Base-by-base conservation (phyloP, 2,113 vertebrate genomes). In the Gasterosteus aculeatus region DNA sequence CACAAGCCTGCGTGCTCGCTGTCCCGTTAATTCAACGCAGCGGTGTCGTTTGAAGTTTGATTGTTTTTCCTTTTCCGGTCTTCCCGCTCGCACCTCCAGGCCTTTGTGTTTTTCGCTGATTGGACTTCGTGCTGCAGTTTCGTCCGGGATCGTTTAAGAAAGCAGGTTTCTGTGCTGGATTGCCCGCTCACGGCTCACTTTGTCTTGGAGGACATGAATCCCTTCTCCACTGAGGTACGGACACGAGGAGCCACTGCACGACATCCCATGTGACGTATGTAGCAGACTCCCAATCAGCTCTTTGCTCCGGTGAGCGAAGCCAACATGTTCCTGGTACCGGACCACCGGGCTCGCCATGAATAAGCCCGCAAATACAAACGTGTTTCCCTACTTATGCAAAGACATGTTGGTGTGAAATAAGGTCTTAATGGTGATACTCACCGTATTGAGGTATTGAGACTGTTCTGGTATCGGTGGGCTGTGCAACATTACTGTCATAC, bases 31-130 rank as follows among this genome's bases (percentile, higher is more conserved):
- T 35, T 5, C 33, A 35, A 35, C 33, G 33, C 15, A 18, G 46
- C 16, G 16, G 33, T 2, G 15, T 49, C 19, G 33, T 18, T n/a
- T 49, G 7, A 7, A 49, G 7, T n/a, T 18, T n/a, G 9, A 54
- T 54, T 54, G n/a, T 53, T 22, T 22, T 53, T 19, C 18, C 47
- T n/a, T n/a, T 51, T n/a, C 7, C 47, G 1, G 10, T 16, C 1
- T 42, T 11, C 66, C 19, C 35, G 29, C 14, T 53, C 2, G 53
- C 46, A 11, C 10, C 51, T 59, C 2, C 33, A 88, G 86, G 83
- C 80, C 8, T 88, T 88, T 49, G 53, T 88, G 46, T 51, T 72
- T 31, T 76, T 85, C 9, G 0, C 7, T 0, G 42, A 69, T 8
- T 73, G 59, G 66, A 7, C 16, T 3, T 2, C 38, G 1, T 85